Base-by-base conservation (phyloP, 2,113 vertebrate genomes). In the Alosa alosa region DNA sequence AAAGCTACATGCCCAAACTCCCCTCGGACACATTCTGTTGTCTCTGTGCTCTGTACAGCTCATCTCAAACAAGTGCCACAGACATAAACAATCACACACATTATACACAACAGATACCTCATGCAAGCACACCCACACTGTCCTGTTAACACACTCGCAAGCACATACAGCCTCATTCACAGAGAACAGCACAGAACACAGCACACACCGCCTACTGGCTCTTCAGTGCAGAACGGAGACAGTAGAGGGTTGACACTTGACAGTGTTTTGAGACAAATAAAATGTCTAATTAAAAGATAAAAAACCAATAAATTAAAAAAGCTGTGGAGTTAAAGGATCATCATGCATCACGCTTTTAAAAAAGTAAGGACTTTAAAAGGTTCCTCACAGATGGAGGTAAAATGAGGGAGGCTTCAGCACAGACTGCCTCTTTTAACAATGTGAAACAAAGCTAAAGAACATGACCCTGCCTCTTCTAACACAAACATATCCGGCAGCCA, bases 1-100 rank as follows among this genome's bases (percentile, higher is more conserved):
- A 90, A 90, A 92, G 89, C 90, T 90, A 92, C 88, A 68, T 68
- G n/a, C 64, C 64, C 22, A 68, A 68, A 68, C n/a, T 25, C 22
- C 25, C 31, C 20, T 60, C 6, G 20, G 55, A 60, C 55, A 60
- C 55, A 60, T 60, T 22, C 55, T 10, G 64, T 68, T 68, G 64
- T 68, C 64, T 57, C 52, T 68, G 22, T 68, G 64, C n/a, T 68
- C 64, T 68, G n/a, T 25, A 25, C 64, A 68, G n/a, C n/a, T 31
- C 25, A 68, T 68, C 64, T 68, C 25, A 68, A 68, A 68, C 64
- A 68, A 68, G 64, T 68, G 64, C 9, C 64, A 68, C 7, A 13
- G n/a, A 68, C 64, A 68, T 3, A 25, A 8, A 68, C 64, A 68
- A 9, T 25, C 60, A 68, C 6, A 64, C 60, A 31, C 18, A 18